phyloP scores from a whole-genome alignment of 1,140 invertebrate species.

The Zaprionus taronus region DNA sequence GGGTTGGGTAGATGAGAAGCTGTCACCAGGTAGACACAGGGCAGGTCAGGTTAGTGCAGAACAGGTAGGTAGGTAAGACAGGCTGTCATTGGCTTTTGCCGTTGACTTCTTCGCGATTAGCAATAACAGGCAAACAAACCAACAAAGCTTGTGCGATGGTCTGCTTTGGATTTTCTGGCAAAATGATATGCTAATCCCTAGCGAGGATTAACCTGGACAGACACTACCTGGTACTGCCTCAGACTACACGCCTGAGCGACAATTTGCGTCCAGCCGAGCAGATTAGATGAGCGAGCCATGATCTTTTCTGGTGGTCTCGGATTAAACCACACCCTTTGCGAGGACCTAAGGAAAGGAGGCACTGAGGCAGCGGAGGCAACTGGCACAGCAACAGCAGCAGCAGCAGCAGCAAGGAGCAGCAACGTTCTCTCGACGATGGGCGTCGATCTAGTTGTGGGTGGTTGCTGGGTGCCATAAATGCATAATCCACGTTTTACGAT shows the following conservation, averaged over 20 bases:
- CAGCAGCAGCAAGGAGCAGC: no score
- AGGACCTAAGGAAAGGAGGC: no score
- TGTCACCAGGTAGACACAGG: neutral
- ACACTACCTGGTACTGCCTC: conserved; percentile 7
- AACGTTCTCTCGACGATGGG: neutral
- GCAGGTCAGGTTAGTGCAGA: no score
- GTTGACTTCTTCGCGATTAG: conserved; percentile 49
- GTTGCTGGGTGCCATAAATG: conserved; percentile 66
- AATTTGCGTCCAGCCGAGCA: conserved; percentile 45
- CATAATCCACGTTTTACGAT: conserved; percentile 78
- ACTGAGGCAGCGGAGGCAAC: no score
- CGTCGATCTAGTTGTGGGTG: conserved; percentile 15
- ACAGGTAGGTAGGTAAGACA: conserved; percentile 1
- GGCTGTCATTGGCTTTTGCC: conserved; percentile 38
- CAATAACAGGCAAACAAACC: conserved; percentile 46
- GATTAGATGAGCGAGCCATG: conserved; percentile 36
- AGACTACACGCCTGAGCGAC: conserved; percentile 19
- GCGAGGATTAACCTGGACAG: conserved; percentile 31
- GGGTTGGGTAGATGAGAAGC: neutral
- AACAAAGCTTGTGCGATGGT: conserved; percentile 36
- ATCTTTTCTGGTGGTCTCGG: conserved; percentile 64
- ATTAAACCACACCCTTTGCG: conserved; percentile 69
- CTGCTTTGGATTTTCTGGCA: conserved; percentile 42
- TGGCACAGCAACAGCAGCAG: no score
- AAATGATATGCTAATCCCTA: conserved; percentile 55